Evolutionary conservation across 2,113 vertebrate species (phyloP), one percentile per base, ranked within the genome.

Genomic region (Pandion haliaetus): DNA sequence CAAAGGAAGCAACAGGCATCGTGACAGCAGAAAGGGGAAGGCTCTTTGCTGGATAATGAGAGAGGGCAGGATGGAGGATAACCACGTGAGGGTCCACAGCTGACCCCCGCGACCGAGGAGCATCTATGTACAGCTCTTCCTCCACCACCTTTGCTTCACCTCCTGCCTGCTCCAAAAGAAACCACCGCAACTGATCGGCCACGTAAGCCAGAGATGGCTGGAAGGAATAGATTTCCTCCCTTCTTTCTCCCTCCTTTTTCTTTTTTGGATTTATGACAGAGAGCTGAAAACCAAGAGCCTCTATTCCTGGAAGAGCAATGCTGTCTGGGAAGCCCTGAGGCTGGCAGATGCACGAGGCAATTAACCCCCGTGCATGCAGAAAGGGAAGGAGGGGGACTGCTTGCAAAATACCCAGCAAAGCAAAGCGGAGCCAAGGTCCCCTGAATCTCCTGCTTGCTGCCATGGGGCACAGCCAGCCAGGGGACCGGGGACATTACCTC

Each of bases 231-330:
- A 79, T 77, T 96, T 90, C 61, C 94, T 88, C 73, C 65, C 44
- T 82, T 91, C 91, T 72, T 94, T 90, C 72, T 86, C 78, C 65
- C 79, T 69, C 58, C 42, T 82, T 59, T 77, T 82, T 65, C 25
- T 91, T 66, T 89, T 44, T 70, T 88, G 94, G 93, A 98, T 98
- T 97, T 97, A 97, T 93, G 94, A 88, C 84, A 72, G 67, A 82
- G 84, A 69, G 55, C 83, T 95, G 83, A 66, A 95, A 86, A 95
- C 82, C 93, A 90, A 82, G 71, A 36, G 62, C 86, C 86, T 81
- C 67, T 91, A 58, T 97, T 97, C 95, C 91, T 96, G 90, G 90
- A 97, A 97, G 71, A 96, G 67, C 31, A 0, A 45, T 2, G 10
- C 45, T 95, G 84, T 88, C 89, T 93, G 79, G 81, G 85, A 97